Evolutionary conservation across 2,113 vertebrate genomes (phyloP).

Genomic region (Geothlypis trichas): DNA sequence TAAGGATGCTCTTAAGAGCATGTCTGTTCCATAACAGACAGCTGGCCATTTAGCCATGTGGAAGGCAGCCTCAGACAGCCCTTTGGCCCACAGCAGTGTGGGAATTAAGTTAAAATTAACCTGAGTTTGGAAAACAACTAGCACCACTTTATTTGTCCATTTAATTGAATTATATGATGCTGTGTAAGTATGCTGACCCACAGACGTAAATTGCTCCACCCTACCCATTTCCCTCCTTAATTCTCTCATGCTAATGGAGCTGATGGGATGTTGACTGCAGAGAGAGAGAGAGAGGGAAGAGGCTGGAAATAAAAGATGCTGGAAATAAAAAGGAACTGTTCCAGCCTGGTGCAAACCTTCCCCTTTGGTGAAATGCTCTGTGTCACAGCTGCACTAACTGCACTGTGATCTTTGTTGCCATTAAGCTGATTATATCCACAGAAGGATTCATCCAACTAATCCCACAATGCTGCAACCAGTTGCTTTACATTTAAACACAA

Average conservation of each 20-base stretch:
- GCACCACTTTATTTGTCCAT: constrained; percentile 73
- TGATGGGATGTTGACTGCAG: constrained; percentile 50
- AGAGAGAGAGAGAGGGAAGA: not conserved
- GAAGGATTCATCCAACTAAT: constrained; percentile 60
- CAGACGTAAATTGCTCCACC: constrained; percentile 64
- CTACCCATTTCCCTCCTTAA: constrained; percentile 54
- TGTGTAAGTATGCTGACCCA: constrained; percentile 59
- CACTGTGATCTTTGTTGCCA: constrained; percentile 64
- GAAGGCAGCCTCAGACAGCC: constrained; percentile 42
- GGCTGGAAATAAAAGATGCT: not conserved
- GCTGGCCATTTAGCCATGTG: constrained; percentile 13
- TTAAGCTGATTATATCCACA: constrained; percentile 64
- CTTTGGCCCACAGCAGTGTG: constrained; percentile 33
- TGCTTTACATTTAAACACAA: constrained; percentile 26
- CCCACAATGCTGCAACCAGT: constrained; percentile 29
- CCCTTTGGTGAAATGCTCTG: not conserved
- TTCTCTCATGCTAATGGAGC: constrained; percentile 62
- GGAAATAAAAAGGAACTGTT: not conserved
- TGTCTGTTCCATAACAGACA: not conserved
- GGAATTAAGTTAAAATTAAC: constrained; percentile 74
- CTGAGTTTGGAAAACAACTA: constrained; percentile 69
- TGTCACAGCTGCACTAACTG: constrained; percentile 42
- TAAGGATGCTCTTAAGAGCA: not conserved
- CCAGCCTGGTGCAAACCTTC: not conserved
- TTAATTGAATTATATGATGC: constrained; percentile 72